Evolutionary conservation across 2,797 vertebrate species (phyloP).

Genomic region (Peromyscus aztecus): DNA sequence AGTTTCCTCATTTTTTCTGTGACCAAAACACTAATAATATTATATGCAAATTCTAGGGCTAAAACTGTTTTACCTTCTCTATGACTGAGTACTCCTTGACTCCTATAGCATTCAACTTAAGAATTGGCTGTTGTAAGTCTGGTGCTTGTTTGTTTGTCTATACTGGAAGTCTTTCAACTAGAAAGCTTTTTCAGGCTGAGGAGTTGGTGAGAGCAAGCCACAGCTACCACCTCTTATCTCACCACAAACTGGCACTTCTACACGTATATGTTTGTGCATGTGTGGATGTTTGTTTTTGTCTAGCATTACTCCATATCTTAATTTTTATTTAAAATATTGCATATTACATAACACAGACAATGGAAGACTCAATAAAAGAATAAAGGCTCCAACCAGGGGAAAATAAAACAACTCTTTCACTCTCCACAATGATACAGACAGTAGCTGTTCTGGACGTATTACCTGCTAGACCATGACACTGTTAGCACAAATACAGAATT

Average conservation of each 20-base stretch:
- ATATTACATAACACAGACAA: not conserved
- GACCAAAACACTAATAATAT: not conserved
- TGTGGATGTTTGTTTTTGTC: not conserved
- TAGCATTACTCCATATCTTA: not conserved
- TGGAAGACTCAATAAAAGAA: not conserved
- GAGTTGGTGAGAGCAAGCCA: too few species aligned
- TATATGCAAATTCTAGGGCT: not conserved
- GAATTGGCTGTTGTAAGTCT: not conserved
- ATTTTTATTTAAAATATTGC: not conserved
- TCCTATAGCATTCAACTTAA: not conserved
- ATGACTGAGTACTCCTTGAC: not conserved
- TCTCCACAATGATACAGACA: not conserved
- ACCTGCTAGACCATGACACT: not conserved
- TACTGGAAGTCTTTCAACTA: not conserved
- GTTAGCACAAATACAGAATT: not conserved
- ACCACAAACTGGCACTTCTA: not conserved
- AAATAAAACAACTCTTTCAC: not conserved
- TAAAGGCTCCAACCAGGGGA: not conserved
- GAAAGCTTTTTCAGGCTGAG: too few species aligned
- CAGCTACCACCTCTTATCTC: too few species aligned
- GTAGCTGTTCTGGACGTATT: not conserved
- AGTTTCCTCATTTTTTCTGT: not conserved
- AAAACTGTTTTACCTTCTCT: not conserved
- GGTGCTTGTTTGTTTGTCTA: not conserved
- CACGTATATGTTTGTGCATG: fast-evolving